Conservation (phyloP, 2,888 invertebrate species). For the Volucella zonaria region DNA sequence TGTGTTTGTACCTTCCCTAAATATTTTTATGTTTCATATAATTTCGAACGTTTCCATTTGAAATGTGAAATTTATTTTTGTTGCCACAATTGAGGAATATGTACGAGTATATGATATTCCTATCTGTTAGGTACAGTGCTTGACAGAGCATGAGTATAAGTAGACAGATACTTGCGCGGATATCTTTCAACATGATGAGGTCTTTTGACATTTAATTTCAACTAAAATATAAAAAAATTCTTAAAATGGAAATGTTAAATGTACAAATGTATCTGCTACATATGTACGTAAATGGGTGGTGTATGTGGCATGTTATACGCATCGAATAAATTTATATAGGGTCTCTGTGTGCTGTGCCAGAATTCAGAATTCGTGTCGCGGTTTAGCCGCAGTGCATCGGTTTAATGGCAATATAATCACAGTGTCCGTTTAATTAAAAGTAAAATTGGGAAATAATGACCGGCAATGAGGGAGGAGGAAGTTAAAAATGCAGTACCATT, state of each 20-base stretch:
- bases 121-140: no score
- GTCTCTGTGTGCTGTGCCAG: no score
- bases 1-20: not conserved
- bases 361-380: not conserved
- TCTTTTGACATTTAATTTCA: conserved; percentile 10
- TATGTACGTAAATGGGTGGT: not conserved
- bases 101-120: no score
- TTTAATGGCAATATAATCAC: conserved; percentile 22
- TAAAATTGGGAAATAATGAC: conserved; percentile 36
- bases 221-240: not conserved
- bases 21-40: not conserved
- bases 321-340: no score
- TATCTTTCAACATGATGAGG: not conserved
- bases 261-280: not conserved
- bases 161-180: not conserved
- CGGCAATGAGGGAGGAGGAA: not conserved
- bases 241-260: not conserved
- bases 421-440: conserved; percentile 22
- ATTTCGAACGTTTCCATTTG: conserved; percentile 1
- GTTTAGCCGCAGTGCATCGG: conserved; percentile 36
- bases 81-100: not conserved
- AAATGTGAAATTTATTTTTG: conserved; percentile 20
- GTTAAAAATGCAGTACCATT: not conserved
- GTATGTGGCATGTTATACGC: not conserved
- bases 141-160: no score